Evolutionary conservation across 2,888 invertebrate genomes (phyloP).

Genomic region (Tachina fera): DNA sequence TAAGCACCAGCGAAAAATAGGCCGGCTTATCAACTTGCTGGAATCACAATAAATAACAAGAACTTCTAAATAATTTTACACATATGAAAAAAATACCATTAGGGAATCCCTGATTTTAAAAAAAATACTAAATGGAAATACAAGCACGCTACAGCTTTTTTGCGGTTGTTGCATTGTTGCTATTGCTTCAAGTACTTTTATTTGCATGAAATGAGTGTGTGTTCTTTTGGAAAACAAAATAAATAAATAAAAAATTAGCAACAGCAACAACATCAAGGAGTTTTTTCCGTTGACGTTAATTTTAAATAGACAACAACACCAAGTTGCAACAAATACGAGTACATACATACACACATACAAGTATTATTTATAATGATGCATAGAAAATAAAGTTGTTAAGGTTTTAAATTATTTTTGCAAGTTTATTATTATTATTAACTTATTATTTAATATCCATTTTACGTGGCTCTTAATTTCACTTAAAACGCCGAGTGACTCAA

Average conservation of each 20-base stretch:
- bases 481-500: not conserved
- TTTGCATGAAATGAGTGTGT: slow-evolving; percentile 59
- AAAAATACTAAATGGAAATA: slow-evolving; percentile 11
- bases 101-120: slow-evolving; percentile 13
- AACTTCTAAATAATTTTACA: no score
- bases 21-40: no score
- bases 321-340: slow-evolving; percentile 13
- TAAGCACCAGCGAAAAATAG: no score
- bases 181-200: slow-evolving; percentile 35
- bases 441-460: no score
- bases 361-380: slow-evolving; percentile 9
- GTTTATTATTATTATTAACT: no score
- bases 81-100: not conserved
- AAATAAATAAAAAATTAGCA: slow-evolving; percentile 1
- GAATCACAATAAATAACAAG: no score
- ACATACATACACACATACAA: no score
- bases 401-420: no score
- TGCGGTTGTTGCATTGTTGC: slow-evolving; percentile 19
- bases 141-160: slow-evolving; percentile 10
- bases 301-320: slow-evolving; percentile 35
- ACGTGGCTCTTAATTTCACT: not conserved
- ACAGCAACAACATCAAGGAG: slow-evolving; percentile 7
- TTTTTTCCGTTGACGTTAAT: slow-evolving; percentile 23
- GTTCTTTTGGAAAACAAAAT: slow-evolving; percentile 1
- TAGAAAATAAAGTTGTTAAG: not conserved